Evolutionary conservation across 2,888 invertebrate species (phyloP).

Genomic region (Amiota communis): DNA sequence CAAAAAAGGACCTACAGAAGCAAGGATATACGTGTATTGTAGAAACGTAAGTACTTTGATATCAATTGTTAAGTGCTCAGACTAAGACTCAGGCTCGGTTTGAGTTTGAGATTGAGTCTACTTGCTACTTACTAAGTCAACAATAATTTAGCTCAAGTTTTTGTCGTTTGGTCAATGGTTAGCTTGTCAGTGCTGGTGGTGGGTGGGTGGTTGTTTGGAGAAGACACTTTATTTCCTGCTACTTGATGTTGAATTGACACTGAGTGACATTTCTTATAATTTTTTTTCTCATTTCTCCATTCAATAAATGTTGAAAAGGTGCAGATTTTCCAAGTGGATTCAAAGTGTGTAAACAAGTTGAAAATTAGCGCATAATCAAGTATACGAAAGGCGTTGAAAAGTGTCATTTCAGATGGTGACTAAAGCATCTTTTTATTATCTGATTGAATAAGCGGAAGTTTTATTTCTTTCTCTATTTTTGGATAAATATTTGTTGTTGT

Average conservation of each 20-base stretch:
- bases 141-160: constrained; percentile 37
- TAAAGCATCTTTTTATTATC: background rate
- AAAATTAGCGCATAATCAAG: constrained; percentile 65
- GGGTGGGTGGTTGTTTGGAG: background rate
- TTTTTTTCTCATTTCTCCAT: background rate
- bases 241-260: constrained; percentile 38
- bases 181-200: background rate
- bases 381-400: background rate
- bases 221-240: no score
- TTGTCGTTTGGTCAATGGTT: constrained; percentile 1
- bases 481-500: no score
- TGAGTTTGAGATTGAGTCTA: background rate
- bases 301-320: background rate
- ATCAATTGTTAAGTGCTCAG: constrained; percentile 19
- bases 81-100: background rate
- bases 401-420: background rate
- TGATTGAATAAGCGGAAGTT: constrained; percentile 34
- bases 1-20: background rate
- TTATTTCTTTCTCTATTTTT: background rate
- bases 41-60: constrained; percentile 35
- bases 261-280: constrained; percentile 31
- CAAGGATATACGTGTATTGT: constrained; percentile 36
- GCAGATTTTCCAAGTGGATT: constrained; percentile 11
- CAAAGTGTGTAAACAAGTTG: constrained; percentile 60
- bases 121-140: constrained; percentile 36